A percentile compares a stretch with the other conserved stretches of the same genome.
Evolutionary conservation across 1,140 invertebrate species (phyloP).

Genomic region (Rhynchophorus ferrugineus): DNA sequence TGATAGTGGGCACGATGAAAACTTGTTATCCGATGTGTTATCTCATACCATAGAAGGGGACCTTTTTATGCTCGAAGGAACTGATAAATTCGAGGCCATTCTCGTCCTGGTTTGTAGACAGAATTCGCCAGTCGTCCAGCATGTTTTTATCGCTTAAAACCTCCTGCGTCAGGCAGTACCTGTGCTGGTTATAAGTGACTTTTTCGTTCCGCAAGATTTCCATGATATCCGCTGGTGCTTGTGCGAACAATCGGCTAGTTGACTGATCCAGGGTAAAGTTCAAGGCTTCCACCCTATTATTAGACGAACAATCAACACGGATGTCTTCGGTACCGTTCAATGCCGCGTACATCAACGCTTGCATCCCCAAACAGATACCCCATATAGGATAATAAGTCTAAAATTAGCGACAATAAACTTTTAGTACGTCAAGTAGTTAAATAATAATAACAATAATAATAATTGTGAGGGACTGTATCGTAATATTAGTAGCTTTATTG

Average conservation of each 20-base stretch:
- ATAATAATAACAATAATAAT: no score
- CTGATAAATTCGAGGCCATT: constrained; percentile 62
- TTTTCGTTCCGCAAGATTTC: constrained; percentile 50
- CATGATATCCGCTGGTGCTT: constrained; percentile 48
- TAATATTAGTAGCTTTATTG: no score
- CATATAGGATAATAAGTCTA: constrained; percentile 71
- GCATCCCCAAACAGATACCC: constrained; percentile 85
- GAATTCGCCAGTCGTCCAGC: constrained; percentile 54
- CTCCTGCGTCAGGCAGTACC: constrained; percentile 61
- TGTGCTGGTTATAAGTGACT: constrained; percentile 72
- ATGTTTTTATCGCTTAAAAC: constrained; percentile 51
- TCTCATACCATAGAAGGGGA: constrained; percentile 76
- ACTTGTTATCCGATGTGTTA: no score
- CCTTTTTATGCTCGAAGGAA: constrained; percentile 54
- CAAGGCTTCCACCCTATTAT: constrained; percentile 53
- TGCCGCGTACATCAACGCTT: constrained; percentile 64
- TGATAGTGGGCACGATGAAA: no score
- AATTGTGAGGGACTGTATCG: no score
- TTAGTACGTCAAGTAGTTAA: no score
- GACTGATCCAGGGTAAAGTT: constrained; percentile 23
- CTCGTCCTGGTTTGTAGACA: constrained; percentile 64
- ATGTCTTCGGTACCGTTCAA: constrained; percentile 47
- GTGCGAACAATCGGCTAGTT: constrained; percentile 46
- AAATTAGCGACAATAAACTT: no score
- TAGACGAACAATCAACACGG: constrained; percentile 52